Base-by-base conservation (phyloP, 35 echinoderm and acorn worm species). In the Apostichopus californicus region DNA sequence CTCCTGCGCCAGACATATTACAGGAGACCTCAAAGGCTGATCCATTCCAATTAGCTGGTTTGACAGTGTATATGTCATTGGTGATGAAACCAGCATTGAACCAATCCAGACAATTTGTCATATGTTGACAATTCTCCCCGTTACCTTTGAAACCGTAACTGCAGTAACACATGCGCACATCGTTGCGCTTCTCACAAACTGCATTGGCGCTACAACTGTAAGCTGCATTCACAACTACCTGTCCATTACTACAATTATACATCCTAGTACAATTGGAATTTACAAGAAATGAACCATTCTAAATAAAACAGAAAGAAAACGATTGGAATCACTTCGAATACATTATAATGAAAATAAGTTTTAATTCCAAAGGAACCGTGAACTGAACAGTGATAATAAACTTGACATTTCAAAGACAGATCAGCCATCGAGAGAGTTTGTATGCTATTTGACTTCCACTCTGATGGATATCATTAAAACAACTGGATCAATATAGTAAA, bases 31-130 rank as follows among this genome's bases (percentile, higher is more conserved):
- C 1, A 73, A 73, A 73, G 17, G 20, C 11, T 73, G 71, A 73
- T n/a, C 71, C 71, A 18, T 73, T 73, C 71, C 71, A 73, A 18
- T 73, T 73, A n/a, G 71, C 6, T 73, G 71, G 71, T 73, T 73
- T 73, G 17, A 73, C n/a, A 7, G 11, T 73, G n/a, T 73, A 73
- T 5, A 24, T 22, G 15, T 18, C 71, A 73, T n/a, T 1, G 20
- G 2, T 22, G n/a, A 4, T 73, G 20, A 7, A 73, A 22, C 71
- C 71, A 73, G 71, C 71, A 18, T 22, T n/a, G 71, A 21, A 73
- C 14, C 14, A 17, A 24, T 73, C 71, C 17, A 73, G 11, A 18
- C 71, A 73, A 18, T 73, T 73, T 7, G 71, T 17, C 15, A 73
- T n/a, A n/a, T 73, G 15, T 7, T 73, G 14, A 22, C 71, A 73